Evolutionary conservation across 2,797 vertebrate genomes (phyloP), one percentile per base, ranked within the genome.

Genomic region (Podarcis siculus): DNA sequence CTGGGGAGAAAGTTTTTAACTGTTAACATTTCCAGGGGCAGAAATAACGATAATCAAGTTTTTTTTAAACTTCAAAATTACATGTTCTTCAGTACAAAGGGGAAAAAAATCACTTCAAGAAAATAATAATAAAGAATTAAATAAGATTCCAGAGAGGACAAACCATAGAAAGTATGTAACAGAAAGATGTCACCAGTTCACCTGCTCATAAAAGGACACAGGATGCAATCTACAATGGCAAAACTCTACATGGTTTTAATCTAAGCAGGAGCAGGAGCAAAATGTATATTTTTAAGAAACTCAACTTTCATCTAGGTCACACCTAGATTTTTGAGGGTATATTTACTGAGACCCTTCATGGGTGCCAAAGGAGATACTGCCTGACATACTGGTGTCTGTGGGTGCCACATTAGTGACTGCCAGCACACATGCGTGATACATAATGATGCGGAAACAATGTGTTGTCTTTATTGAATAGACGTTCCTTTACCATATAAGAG

Each of bases 11-110:
- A 49, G 19, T 58, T 23, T 84, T 84, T 67, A 73, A 67, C 61
- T 73, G 81, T 83, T 27, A 80, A 5, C 6, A 49, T 76, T 80
- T 75, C 30, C 37, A 61, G 61, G 19, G 35, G 42, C 55, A 87
- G 58, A 76, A 75, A 87, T 76, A 42, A 21, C 77, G 73, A 49
- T 12, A 89, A 86, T 32, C 61, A 71, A 79, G 83, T 73, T 61
- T 87, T 35, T 85, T 92, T 87, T 69, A 80, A 87, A 83, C 66
- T 32, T 75, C 27, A 72, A 75, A 89, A 89, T 82, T 79, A 77
- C 8, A 67, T 72, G 35, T 89, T 88, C 89, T 83, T 42, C 79
- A 4, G 45, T 35, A 27, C 2, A 72, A 39, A 72, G 77, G 84
- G 73, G 89, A 90, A 87, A 83, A 82, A 32, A 27, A 3, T 12